A percentile compares a stretch with the other conserved stretches of the same genome.
Conservation (phyloP, 30 jellyfish, hydroid and myxozoan species). For the Cassiopea andromeda region DNA sequence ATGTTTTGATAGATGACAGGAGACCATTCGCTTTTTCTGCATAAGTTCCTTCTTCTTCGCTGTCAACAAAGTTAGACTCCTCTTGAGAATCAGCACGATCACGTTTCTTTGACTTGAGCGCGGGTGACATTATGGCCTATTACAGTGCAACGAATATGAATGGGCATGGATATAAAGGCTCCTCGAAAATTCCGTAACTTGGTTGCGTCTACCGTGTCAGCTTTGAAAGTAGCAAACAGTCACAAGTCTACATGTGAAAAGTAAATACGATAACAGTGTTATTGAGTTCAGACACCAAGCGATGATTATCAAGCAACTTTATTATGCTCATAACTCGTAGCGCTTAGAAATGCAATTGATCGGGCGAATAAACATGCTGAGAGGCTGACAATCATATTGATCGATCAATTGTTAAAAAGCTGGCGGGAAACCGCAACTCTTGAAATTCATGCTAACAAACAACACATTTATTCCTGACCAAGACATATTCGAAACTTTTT, state of each 20-base stretch:
- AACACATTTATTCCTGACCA: too few relatives aligned
- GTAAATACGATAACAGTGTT: not conserved
- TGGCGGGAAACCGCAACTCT: conserved; percentile 43
- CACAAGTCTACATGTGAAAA: not conserved
- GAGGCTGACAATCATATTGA: conserved; percentile 63
- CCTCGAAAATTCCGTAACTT: not conserved
- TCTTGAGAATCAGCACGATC: conserved; percentile 67
- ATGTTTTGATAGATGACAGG: conserved; percentile 75
- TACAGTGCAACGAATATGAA: conserved; percentile 13
- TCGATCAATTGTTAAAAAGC: conserved; percentile 25
- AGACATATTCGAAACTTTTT: too few relatives aligned
- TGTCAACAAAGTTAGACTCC: conserved; percentile 40
- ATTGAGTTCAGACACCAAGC: not conserved
- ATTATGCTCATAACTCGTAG: conserved; percentile 46
- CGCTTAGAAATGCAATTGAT: conserved; percentile 52
- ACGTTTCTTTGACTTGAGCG: conserved; percentile 74
- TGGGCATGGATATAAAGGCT: conserved; percentile 42
- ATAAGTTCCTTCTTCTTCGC: conserved; percentile 29
- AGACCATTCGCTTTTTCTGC: conserved; percentile 70
- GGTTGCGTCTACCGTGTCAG: not conserved
- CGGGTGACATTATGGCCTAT: conserved; percentile 86
- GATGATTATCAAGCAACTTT: conserved; percentile 5
- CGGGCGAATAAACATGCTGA: conserved; percentile 63
- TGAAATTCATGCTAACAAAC: not conserved
- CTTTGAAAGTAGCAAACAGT: not conserved